Conservation (phyloP, 2,113 vertebrate species). For the Bos taurus region ARS-UCD2.0 NC_037349.1:43646501-43647000, state of each 20-base stretch:
- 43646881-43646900: background rate
- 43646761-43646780: background rate
- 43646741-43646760: background rate
- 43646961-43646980: background rate
- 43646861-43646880: background rate
- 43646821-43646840: background rate
- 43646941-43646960: background rate
- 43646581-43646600: background rate
- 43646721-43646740: background rate
- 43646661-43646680: background rate
- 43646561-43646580: background rate
- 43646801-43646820: background rate
- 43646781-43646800: background rate
- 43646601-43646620: background rate
- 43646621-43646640: background rate
- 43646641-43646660: background rate
- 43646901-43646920: background rate
- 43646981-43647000: background rate
- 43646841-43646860: conserved; percentile 1
- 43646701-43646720: background rate
- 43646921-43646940: background rate
- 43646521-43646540: background rate
- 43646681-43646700: background rate
- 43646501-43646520: background rate
- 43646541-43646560: background rate